Evolutionary conservation across 2,888 invertebrate genomes (phyloP).

Genomic region (Mythimna pallens): DNA sequence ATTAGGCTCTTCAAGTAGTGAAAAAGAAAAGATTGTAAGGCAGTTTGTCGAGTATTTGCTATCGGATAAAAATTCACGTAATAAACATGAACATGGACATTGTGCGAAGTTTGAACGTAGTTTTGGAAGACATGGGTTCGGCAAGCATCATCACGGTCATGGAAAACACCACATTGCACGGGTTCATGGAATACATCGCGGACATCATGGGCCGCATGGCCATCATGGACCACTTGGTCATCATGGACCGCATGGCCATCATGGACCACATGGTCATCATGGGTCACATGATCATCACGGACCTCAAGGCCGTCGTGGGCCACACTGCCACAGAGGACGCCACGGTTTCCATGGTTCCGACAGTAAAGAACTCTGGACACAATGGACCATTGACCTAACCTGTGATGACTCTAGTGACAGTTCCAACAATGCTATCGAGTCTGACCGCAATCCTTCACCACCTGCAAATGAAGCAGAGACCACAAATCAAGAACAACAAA

Average conservation of each 20-base stretch:
- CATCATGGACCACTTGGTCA: conserved; percentile 55
- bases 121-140: conserved; percentile 24
- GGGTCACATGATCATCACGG: conserved; percentile 41
- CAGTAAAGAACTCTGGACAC: conserved; percentile 56
- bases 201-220: conserved; percentile 19
- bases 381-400: conserved; percentile 56
- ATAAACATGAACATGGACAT: conserved; percentile 34
- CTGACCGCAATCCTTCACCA: conserved; percentile 47
- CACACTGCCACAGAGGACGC: conserved; percentile 42
- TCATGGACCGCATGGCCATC: conserved; percentile 21
- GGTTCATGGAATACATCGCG: no score
- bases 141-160: conserved; percentile 19
- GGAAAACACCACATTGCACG: not conserved
- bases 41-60: conserved; percentile 67
- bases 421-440: conserved; percentile 29
- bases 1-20: conserved; percentile 54
- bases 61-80: conserved; percentile 36
- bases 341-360: conserved; percentile 44
- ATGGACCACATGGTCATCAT: conserved; percentile 8
- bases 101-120: not conserved
- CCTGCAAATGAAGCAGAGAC: conserved; percentile 25
- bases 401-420: conserved; percentile 49
- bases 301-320: conserved; percentile 42
- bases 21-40: conserved; percentile 65
- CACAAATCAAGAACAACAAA: conserved; percentile 22